Base-by-base conservation (phyloP, 2,113 vertebrate species). In the Australoheros scitulus region DNA sequence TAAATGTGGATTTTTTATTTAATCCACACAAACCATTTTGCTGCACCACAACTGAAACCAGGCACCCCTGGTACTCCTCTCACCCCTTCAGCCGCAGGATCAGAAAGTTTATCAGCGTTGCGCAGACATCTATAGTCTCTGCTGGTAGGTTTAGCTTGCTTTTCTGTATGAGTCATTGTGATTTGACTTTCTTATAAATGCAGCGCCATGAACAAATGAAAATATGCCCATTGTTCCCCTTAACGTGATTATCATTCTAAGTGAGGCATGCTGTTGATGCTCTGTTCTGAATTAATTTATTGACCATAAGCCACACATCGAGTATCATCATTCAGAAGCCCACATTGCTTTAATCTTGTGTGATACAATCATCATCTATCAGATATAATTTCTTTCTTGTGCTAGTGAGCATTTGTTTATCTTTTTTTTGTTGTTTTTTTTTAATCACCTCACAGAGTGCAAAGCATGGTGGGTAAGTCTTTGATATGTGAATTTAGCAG, bases 301-400 rank as follows among this genome's bases (percentile, higher is more conserved):
- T 72, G 17, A 72, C 68, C 68, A 72, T 55, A 55, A 14, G 26
- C 68, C 68, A 55, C 2, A 55, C 24, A 72, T 72, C 32, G 68
- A n/a, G 24, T 6, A 29, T 61, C 50, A 56, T 41, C 55, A 80
- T 56, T 72, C 32, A 59, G 14, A 15, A 47, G 41, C 47, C 68
- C 68, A 55, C 47, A 72, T 55, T 32, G 18, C n/a, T 61, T 52
- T 50, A 65, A 77, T 36, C 24, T 18, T 55, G 32, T 34, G 57
- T 43, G 50, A 65, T 55, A 64, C 61, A 70, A 20, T 76, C 58
- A 61, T 58, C 65, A 81, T 68, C 47, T 26, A n/a, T 76, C 63
- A 61, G 59, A 10, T 70, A 29, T 34, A n/a, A 60, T 68, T 41
- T 47, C 34, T 68, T 61, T 61, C 52, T 77, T 9, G 11, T 32